phyloP scores from a whole-genome alignment of 2,888 invertebrate genomes.

The Apodemia zela region DNA sequence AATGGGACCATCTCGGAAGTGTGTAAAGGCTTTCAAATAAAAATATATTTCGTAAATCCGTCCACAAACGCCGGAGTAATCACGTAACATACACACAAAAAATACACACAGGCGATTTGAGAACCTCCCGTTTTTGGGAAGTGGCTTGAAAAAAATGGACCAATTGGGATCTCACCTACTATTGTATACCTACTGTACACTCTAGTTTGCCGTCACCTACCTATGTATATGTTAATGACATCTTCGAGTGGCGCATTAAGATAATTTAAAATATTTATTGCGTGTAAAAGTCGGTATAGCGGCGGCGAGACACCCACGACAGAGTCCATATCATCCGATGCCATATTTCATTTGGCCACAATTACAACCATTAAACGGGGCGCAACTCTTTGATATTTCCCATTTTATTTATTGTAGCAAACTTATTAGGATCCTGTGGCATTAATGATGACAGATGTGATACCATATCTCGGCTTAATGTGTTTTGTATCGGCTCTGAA shows the following conservation, averaged over 20 bases:
- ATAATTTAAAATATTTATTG: conserved; percentile 71
- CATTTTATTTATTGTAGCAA: conserved; percentile 72
- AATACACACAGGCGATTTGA: no score
- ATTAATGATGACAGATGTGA: conserved; percentile 79
- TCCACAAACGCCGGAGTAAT: no score
- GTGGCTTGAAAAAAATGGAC: no score
- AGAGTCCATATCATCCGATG: conserved; percentile 50
- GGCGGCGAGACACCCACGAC: conserved; percentile 69
- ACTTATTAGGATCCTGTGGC: conserved; percentile 77
- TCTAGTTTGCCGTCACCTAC: conserved; percentile 36
- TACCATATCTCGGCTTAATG: conserved; percentile 62
- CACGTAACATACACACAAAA: no score
- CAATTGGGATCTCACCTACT: background rate
- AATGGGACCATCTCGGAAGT: no score
- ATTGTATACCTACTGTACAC: no score
- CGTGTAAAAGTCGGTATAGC: conserved; percentile 72
- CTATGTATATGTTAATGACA: conserved; percentile 43
- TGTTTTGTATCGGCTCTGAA: conserved; percentile 52
- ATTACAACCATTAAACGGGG: conserved; percentile 75
- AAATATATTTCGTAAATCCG: no score
- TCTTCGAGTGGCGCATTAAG: conserved; percentile 56
- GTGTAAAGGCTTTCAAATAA: no score
- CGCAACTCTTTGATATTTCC: conserved; percentile 73
- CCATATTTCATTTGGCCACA: conserved; percentile 75
- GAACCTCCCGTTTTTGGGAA: no score